Base-by-base conservation (phyloP, 2,113 vertebrate species). In the Tenrec ecaudatus region DNA sequence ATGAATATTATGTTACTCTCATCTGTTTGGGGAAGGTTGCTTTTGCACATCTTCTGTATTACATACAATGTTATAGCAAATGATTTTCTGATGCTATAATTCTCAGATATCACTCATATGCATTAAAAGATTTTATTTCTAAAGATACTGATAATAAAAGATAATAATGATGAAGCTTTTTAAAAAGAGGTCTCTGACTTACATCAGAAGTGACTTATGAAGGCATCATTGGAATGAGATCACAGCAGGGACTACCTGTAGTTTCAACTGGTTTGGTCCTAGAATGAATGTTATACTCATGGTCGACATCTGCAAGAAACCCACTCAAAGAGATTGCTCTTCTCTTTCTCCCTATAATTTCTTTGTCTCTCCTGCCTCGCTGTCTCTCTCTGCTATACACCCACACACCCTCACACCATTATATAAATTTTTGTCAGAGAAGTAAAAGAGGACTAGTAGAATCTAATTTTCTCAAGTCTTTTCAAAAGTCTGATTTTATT, bases 401-500 rank as follows among this genome's bases (percentile, higher is more conserved):
- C n/a, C 2, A 36, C 43, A 75, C 22, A 25, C 27, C 36, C 36
- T 40, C 73, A 68, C 20, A 27, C 36, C 38, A 75, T 76, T 91
- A 73, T 77, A 29, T 11, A 57, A 92, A 33, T 8, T 84, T 93
- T 89, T 80, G n/a, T 5, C 57, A 17, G 79, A 78, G 93, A 86
- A 31, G 0, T 91, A 89, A 93, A 95, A 38, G 6, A 92, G 25
- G 38, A 84, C 87, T 3, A 68, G 6, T 15, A 80, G 69, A 86
- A 82, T 2, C 23, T 33, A 91, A 53, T 88, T 85, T 91, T 94
- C 64, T 71, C 57, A 89, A 89, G 36, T 91, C 33, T 60, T 93
- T 94, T 84, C 43, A 83, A 71, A 97, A 87, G 6, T 82, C 75
- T 27, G 71, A 29, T 71, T 89, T 95, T 92, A 82, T 94, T 90